Evolutionary conservation across 2,888 invertebrate species (phyloP).

Genomic region (Biston betularia): DNA sequence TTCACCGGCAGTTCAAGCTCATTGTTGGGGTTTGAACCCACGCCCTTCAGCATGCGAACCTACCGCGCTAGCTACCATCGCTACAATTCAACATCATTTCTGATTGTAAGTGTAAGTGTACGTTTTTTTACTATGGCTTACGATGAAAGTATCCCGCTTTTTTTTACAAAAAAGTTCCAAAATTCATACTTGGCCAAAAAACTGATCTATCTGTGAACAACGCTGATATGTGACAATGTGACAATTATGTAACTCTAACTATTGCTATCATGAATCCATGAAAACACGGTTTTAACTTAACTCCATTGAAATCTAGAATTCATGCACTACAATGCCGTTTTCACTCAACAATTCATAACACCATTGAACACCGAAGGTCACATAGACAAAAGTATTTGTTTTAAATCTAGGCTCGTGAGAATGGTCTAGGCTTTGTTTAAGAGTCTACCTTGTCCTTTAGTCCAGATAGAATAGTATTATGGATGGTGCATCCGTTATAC

Average conservation of each 20-base stretch:
- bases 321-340: slow-evolving; percentile 45
- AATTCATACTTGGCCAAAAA: too few relatives aligned
- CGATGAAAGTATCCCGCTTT: too few relatives aligned
- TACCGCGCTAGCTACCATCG: too few relatives aligned
- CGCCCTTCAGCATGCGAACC: too few relatives aligned
- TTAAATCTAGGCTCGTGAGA: slow-evolving; percentile 53
- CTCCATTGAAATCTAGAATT: slow-evolving; percentile 20
- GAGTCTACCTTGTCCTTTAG: slow-evolving; percentile 39
- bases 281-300: slow-evolving; percentile 14
- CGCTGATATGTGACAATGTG: too few relatives aligned
- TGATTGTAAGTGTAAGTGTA: too few relatives aligned
- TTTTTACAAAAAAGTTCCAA: too few relatives aligned
- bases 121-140: too few relatives aligned
- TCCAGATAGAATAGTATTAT: slow-evolving; percentile 48
- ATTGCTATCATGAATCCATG: slow-evolving; percentile 8
- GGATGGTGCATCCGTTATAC: slow-evolving; percentile 40
- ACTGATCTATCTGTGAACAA: too few relatives aligned
- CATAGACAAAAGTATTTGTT: slow-evolving; percentile 53
- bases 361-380: slow-evolving; percentile 52
- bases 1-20: too few relatives aligned
- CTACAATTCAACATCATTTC: too few relatives aligned
- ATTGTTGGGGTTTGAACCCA: too few relatives aligned
- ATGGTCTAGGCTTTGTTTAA: slow-evolving; percentile 41
- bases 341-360: slow-evolving; percentile 47
- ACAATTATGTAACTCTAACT: background rate